These are phyloP conservation scores for Aleiodes alternator DNA, from an alignment of 2,888 invertebrate species.

Conservation along the genomic window DNA sequence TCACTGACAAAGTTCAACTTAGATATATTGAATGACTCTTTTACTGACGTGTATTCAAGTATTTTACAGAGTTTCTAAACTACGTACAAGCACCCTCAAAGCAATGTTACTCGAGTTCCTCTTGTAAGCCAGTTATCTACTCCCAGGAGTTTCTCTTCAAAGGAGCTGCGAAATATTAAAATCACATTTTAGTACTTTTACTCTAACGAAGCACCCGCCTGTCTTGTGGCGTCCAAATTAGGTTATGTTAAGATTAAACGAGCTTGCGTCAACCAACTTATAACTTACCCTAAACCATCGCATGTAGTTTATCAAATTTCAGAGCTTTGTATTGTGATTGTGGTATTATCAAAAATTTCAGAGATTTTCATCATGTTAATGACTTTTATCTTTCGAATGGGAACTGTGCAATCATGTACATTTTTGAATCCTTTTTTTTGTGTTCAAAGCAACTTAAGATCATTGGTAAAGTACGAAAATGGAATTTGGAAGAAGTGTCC, in stretches of 20 bases:
- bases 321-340: slow-evolving; percentile 43
- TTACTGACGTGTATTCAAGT: slow-evolving; percentile 58
- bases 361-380: neutral
- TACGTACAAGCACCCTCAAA: slow-evolving; percentile 57
- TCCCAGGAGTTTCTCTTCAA: slow-evolving; percentile 66
- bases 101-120: slow-evolving; percentile 48
- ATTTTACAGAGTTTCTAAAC: slow-evolving; percentile 71
- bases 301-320: slow-evolving; percentile 14
- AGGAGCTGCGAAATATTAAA: slow-evolving; percentile 71
- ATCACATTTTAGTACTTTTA: slow-evolving; percentile 68
- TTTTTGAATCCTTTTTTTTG: too few species aligned
- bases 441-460: too few species aligned
- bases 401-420: too few species aligned
- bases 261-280: slow-evolving; percentile 65
- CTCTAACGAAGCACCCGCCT: slow-evolving; percentile 55
- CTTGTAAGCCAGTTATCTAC: slow-evolving; percentile 69
- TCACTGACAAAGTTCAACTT: slow-evolving; percentile 15
- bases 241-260: slow-evolving; percentile 64
- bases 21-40: slow-evolving; percentile 37
- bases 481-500: too few species aligned
- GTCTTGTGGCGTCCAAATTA: slow-evolving; percentile 40
- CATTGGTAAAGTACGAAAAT: too few species aligned
- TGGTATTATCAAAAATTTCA: neutral
- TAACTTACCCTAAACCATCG: slow-evolving; percentile 50
- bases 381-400: neutral